Conservation (phyloP, 2,888 invertebrate genomes). For the Tuta absoluta region DNA sequence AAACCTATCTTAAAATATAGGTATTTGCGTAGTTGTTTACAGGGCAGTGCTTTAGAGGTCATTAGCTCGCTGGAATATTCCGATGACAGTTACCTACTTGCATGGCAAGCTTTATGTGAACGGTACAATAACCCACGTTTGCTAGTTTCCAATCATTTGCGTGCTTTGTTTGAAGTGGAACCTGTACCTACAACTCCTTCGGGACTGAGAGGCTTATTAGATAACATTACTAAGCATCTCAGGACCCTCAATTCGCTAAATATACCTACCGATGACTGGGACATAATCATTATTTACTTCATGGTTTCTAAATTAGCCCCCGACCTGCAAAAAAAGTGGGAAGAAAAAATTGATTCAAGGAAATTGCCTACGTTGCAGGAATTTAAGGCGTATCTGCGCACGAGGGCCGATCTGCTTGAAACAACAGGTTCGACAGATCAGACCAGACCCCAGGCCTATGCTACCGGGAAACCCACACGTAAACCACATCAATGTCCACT, state of each 20-base stretch:
- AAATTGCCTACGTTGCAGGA: conserved; percentile 9
- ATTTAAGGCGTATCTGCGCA: background rate
- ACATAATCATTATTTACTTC: background rate
- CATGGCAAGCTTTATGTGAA: conserved; percentile 15
- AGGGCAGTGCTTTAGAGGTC: conserved; percentile 10
- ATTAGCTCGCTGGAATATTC: conserved; percentile 13
- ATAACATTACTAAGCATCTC: conserved; percentile 15
- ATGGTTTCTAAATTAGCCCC: background rate
- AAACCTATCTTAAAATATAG: conserved; percentile 21
- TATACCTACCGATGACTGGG: background rate
- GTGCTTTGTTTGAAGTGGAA: background rate
- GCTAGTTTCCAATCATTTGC: conserved; percentile 7
- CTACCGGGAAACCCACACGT: background rate
- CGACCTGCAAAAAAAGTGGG: background rate
- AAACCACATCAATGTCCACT: background rate
- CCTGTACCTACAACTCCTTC: background rate
- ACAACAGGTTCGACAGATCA: background rate
- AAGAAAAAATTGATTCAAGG: conserved; percentile 4
- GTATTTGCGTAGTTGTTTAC: conserved; percentile 7
- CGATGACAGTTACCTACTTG: background rate
- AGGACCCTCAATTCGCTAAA: conserved; percentile 5
- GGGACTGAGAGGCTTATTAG: background rate
- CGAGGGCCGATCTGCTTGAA: background rate
- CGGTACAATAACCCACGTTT: conserved; percentile 15
- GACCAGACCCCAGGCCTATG: background rate